Evolutionary conservation across 2,797 vertebrate species (phyloP), one percentile per base, ranked within the genome.

Genomic region (Cynodonichthys magdalenae): DNA sequence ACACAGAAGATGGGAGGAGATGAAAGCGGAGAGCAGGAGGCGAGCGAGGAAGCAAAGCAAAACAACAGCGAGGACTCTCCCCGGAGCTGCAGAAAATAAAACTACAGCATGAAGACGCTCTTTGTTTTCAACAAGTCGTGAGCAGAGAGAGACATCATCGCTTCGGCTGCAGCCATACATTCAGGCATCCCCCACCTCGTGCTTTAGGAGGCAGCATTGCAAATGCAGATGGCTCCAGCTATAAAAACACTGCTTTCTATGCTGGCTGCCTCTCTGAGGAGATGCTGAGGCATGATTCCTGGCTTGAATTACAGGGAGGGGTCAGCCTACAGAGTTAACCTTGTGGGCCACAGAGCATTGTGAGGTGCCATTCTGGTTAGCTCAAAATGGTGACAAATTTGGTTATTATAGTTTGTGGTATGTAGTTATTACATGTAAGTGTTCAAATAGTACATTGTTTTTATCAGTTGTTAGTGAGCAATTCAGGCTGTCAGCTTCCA

Each of bases 211-310:
- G 50, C 55, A 67, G 77, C 79, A 66, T 69, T 84, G 70, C 80
- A 70, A 74, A 76, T 86, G 84, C 89, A 89, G 72, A 88, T 90
- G 89, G 84, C 71, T 87, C 73, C 85, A 83, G 77, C 86, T 84
- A 91, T 53, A n/a, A 65, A 81, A 85, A 90, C 90, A 84, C 58
- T 9, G 66, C 69, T 79, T 67, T 72, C 74, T 79, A 65, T 50
- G 69, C 73, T 73, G 69, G 28, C 61, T 34, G 63, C 59, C 76
- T 84, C 85, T 85, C 41, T 53, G n/a, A 68, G 69, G 67, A 82
- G 80, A 80, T 77, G 75, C 83, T 76, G 75, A 45, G 80, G 83
- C 74, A 73, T 24, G 70, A 79, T 57, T 72, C 68, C 53, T 27
- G 56, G 70, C 56, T 87, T 74, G 57, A 71, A 61, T 89, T 88